Evolutionary conservation across 2,797 vertebrate species (phyloP), one percentile per base, ranked within the genome.

Genomic region (Rhincodon typus): DNA sequence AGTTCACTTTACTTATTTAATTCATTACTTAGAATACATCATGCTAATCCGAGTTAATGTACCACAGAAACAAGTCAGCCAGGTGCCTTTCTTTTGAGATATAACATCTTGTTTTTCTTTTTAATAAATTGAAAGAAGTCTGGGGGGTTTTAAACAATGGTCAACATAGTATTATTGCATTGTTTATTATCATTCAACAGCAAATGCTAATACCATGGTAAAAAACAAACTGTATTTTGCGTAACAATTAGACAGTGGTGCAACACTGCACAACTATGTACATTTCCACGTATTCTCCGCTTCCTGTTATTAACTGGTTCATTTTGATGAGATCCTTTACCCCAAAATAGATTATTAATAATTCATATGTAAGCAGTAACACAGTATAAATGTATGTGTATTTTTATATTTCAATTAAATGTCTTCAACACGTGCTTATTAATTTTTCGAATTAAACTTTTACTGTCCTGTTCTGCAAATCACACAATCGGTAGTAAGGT

Each of bases 1-100:
- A 95, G 94, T 95, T 95, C 94, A 95, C 94, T 95, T 95, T 95
- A 95, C 94, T 95, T 95, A 95, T 95, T 95, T 95, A 95, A 95
- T 95, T 95, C 94, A 95, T 95, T 95, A 95, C 94, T 57, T 95
- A 95, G 94, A 95, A 95, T 95, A 95, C 70, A 95, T 95, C 70
- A 95, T 95, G 94, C 94, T 95, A 95, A 95, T 95, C 94, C 70
- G 94, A 95, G 94, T 77, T 95, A 95, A 95, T 95, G 94, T 95
- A 95, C 42, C 94, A 95, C 94, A 95, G 94, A 95, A 95, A 77
- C 94, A 95, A 95, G 94, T 77, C 94, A 95, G 94, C 94, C 94
- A 95, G 94, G 94, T 95, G 94, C 94, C 70, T 95, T 95, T 77
- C 94, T 95, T 94, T 95, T 74, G 70, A 95, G 94, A 72, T 74